A percentile compares a stretch with the other conserved stretches of the same genome.
These are phyloP conservation scores for Periophthalmodon schlosseri DNA, from an alignment of 2,113 vertebrate genomes.

Conservation along the genomic window DNA sequence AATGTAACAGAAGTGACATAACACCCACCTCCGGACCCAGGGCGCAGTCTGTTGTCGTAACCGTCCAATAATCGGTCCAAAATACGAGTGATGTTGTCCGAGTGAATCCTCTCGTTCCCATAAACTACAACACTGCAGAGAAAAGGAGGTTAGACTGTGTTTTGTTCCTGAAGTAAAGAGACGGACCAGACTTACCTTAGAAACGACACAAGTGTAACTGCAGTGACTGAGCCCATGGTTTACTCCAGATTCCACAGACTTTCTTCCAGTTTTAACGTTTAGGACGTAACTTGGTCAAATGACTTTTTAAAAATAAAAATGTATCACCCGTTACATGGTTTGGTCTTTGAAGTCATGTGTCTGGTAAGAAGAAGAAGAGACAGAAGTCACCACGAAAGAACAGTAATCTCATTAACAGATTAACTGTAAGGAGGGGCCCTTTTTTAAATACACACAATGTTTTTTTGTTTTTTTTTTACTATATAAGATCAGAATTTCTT, in stretches of 20 bases:
- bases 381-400: conserved; percentile 33
- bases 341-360: conserved; percentile 29
- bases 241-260: neutral
- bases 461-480: neutral
- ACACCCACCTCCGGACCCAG: conserved; percentile 86
- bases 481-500: neutral
- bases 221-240: conserved; percentile 58
- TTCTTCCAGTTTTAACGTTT: conserved; percentile 10
- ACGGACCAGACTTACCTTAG: conserved; percentile 53
- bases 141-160: neutral
- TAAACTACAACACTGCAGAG: conserved; percentile 70
- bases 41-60: conserved; percentile 90
- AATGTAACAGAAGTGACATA: neutral
- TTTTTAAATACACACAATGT: conserved; percentile 56
- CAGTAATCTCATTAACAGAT: conserved; percentile 78
- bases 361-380: conserved; percentile 23
- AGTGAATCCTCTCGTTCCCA: conserved; percentile 75
- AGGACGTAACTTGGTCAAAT: conserved; percentile 16
- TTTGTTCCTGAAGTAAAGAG: too few relatives aligned
- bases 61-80: conserved; percentile 89
- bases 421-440: conserved; percentile 62
- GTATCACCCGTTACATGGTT: neutral
- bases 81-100: conserved; percentile 88
- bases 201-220: conserved; percentile 50
- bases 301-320: neutral